Base-by-base conservation (phyloP, 1,140 invertebrate species). In the Cydia pomonella region DNA sequence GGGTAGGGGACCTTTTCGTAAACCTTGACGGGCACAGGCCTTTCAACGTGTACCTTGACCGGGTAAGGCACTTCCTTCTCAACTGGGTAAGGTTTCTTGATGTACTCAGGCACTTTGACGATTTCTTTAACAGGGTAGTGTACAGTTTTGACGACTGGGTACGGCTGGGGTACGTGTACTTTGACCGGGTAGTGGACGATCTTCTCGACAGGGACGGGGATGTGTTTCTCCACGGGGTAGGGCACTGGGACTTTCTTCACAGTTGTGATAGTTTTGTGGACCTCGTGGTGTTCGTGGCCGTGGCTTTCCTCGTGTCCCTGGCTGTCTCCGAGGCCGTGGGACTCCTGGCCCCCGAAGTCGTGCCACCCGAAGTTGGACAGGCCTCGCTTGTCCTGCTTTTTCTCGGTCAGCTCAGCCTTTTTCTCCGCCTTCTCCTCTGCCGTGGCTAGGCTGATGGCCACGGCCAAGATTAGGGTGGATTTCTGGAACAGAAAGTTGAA, bases 221-320 rank as follows among this genome's bases (percentile, higher is more conserved):
- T 93, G 77, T 93, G 92, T 84, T 95, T 95, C 76, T 94, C 94
- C 13, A 95, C 94, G 16, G 95, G 95, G 83, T 94, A 94, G 1
- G 95, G 95, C 7, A 95, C 89, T 75, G 94, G 92, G 80, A 96
- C 94, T 83, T 96, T 96, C 89, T 97, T 97, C 50, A 96, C 94
- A 12, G 97, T 93, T 18, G 96, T 97, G 78, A 97, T 92, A n/a
- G 96, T 96, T 90, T 97, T 97, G 72, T 94, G 86, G 80, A 95
- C 93, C 73, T 95, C 92, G 85, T 94, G 93, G 72, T 94, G 82
- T 33, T 93, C 87, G 41, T 86, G 83, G 74, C 88, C 87, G 69
- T 84, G 83, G 71, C 84, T 80, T 38, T 38, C 7, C 13, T 78
- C 76, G 33, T 80, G 76, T 23, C 64, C 64, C 16, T 33, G 64